Conservation (phyloP, 2,113 vertebrate species). For the Eolophus roseicapilla region DNA sequence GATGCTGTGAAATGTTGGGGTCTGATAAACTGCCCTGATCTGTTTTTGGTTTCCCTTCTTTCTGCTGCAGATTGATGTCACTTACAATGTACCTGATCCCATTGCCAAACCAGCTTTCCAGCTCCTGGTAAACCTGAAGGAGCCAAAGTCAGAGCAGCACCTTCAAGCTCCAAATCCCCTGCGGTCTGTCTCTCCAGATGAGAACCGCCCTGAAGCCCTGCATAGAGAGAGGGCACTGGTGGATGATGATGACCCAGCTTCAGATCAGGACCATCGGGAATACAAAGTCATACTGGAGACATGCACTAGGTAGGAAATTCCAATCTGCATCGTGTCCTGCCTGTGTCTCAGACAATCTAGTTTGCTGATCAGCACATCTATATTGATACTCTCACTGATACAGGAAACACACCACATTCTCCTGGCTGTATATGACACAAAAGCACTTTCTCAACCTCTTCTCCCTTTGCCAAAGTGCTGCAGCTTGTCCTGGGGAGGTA, state of each 20-base stretch:
- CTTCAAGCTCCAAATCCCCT: neutral
- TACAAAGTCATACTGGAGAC: constrained; percentile 87
- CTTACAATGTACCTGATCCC: constrained; percentile 90
- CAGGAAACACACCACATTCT: too few species aligned
- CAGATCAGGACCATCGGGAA: constrained; percentile 86
- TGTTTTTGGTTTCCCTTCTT: neutral
- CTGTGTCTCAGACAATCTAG: accelerated
- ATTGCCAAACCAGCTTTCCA: constrained; percentile 90
- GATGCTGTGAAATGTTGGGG: accelerated
- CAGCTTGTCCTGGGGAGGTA: neutral
- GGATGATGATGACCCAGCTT: constrained; percentile 87
- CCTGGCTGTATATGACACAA: neutral
- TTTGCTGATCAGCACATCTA: neutral
- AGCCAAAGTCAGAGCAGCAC: constrained; percentile 76
- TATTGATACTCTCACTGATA: neutral
- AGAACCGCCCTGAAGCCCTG: constrained; percentile 71
- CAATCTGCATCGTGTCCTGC: neutral
- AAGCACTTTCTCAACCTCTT: neutral
- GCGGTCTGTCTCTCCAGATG: constrained; percentile 49
- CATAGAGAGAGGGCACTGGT: constrained; percentile 71
- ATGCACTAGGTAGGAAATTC: constrained; percentile 80
- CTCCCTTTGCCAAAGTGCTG: neutral
- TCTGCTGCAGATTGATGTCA: constrained; percentile 84
- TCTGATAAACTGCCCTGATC: neutral
- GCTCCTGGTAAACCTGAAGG: constrained; percentile 85